Evolutionary conservation across 1,140 invertebrate species (phyloP), one percentile per base, ranked within the genome.

Genomic region (Bradysia coprophila): DNA sequence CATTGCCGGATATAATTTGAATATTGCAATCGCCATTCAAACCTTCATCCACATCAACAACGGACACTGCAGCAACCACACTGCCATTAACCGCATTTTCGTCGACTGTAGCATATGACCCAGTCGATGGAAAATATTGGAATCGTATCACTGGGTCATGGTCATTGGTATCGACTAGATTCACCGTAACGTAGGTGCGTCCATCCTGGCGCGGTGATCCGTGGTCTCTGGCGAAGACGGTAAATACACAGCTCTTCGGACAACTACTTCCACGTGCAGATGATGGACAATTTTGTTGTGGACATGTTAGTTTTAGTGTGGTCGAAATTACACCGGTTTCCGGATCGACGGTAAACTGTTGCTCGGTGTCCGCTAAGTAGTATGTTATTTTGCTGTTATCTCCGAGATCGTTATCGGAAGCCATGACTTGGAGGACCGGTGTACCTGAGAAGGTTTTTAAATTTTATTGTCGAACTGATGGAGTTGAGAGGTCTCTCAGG

Each of bases 361-460:
- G 72, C 57, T 90, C 86, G 3, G 69, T 75, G 45, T 90, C 85
- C 1, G 82, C 72, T 16, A 94, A 59, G 56, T 88, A 89, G 51
- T 94, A 94, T 0, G 82, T 89, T 23, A 95, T 74, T 59, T 80
- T 80, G n/a, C 87, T 76, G 61, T 96, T 97, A 50, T 90, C 83
- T 31, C 86, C 88, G 38, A 81, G 68, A 64, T 97, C 93, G 53
- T 76, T 81, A 56, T 97, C 93, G 1, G 81, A 85, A 0, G 92
- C 92, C 50, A 76, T 78, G n/a, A 96, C 89, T 48, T 81, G 81
- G 0, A 93, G 59, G 1, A 96, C 87, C 6, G 71, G 72, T 0
- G 83, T 89, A n/a, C 87, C n/a, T n/a, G n/a, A n/a, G n/a, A n/a
- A n/a, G n/a, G n/a, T n/a, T n/a, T n/a, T n/a, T n/a, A n/a, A n/a